These are phyloP conservation scores for Capreolus pygargus DNA, from an alignment of 2,113 vertebrate genomes.

Conservation along the genomic window DNA sequence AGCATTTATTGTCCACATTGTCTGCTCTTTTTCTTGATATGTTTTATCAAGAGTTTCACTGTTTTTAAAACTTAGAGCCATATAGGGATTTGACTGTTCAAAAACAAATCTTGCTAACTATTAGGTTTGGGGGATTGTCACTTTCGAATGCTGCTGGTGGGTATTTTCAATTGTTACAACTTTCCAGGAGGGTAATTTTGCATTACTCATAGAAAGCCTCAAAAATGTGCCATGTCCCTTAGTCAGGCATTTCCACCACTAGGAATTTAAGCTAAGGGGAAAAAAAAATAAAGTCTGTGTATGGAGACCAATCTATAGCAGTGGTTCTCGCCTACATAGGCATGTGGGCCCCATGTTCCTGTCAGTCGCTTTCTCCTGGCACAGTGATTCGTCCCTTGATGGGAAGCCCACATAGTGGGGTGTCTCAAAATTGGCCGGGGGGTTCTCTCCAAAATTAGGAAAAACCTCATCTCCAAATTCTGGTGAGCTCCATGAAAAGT, in stretches of 20 bases:
- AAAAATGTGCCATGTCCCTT: slow-evolving; percentile 68
- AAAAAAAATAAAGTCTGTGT: neutral
- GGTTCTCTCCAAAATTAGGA: neutral
- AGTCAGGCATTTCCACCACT: slow-evolving; percentile 61
- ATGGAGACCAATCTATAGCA: neutral
- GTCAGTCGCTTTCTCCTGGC: neutral
- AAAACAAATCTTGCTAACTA: slow-evolving; percentile 8
- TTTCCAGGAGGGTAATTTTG: slow-evolving; percentile 70
- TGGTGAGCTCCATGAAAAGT: neutral
- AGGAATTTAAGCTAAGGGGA: slow-evolving; percentile 56
- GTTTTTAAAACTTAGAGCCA: neutral
- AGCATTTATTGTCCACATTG: neutral
- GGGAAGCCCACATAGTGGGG: neutral
- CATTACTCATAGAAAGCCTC: slow-evolving; percentile 72
- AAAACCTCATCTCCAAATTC: neutral
- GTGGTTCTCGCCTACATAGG: neutral
- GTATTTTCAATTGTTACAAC: slow-evolving; percentile 40
- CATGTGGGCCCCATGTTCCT: neutral
- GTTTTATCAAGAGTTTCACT: neutral
- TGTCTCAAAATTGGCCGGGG: neutral
- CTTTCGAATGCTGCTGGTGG: slow-evolving; percentile 27
- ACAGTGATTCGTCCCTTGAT: neutral
- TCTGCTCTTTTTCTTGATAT: neutral
- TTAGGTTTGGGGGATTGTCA: slow-evolving; percentile 49
- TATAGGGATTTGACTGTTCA: neutral